Conservation (phyloP, 2,797 vertebrate species). For the Tapera naevia region DNA sequence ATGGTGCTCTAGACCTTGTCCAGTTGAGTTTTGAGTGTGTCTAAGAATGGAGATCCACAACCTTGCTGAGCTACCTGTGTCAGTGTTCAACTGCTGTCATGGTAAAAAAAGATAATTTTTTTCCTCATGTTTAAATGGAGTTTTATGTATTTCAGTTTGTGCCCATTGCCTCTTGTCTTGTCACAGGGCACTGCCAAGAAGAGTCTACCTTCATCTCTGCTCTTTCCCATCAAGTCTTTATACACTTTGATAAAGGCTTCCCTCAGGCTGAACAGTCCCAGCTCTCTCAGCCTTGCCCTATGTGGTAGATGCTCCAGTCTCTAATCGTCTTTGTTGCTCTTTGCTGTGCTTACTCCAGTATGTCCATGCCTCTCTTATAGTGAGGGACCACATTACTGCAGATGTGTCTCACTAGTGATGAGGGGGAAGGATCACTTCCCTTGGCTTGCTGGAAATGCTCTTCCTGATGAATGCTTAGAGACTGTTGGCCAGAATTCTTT, state of each 20-base stretch:
- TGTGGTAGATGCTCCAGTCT: not conserved
- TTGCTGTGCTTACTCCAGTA: not conserved
- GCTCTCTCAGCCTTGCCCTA: not conserved
- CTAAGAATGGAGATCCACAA: not conserved
- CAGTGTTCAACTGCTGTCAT: not conserved
- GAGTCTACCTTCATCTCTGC: not conserved
- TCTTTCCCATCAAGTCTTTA: not conserved
- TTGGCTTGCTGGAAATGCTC: not conserved
- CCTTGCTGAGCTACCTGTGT: not conserved
- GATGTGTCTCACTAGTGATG: not conserved
- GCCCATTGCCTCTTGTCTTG: not conserved
- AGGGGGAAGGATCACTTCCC: not conserved
- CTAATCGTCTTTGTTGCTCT: not conserved
- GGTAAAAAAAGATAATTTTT: not conserved
- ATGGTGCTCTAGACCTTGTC: not conserved
- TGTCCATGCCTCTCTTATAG: not conserved
- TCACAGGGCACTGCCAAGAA: not conserved
- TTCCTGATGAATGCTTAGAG: not conserved
- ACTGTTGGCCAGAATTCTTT: not conserved
- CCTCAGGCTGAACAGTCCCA: not conserved
- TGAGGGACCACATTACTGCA: not conserved
- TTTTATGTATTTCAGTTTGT: not conserved
- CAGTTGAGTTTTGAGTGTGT: not conserved
- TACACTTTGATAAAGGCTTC: not conserved
- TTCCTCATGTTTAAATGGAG: not conserved